phyloP scores from a whole-genome alignment of 2,113 vertebrate genomes.

The Tangachromis dhanisi region DNA sequence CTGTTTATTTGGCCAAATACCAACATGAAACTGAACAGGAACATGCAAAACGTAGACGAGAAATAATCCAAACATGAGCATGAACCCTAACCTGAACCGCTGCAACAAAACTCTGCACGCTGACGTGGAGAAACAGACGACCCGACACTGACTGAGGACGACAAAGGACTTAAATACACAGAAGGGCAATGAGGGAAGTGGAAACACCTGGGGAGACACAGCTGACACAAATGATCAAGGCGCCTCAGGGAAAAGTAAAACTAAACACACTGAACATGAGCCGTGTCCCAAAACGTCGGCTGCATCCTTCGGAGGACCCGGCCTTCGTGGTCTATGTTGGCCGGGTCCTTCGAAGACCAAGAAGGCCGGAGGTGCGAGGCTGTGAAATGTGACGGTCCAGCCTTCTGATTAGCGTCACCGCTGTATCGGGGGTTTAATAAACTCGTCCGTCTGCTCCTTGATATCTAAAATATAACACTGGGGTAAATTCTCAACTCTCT shows the following conservation, averaged over 20 bases:
- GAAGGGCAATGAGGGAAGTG: not conserved
- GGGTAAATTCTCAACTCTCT: fast-evolving
- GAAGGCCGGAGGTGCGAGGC: not conserved
- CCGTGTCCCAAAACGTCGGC: fast-evolving
- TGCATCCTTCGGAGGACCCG: not conserved
- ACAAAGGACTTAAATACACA: not conserved
- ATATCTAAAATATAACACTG: too few species aligned
- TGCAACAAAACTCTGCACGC: not conserved
- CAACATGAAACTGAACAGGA: not conserved
- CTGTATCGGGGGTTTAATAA: too few species aligned
- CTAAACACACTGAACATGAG: not conserved
- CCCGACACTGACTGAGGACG: not conserved
- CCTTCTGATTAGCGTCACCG: fast-evolving
- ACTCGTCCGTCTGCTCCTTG: too few species aligned
- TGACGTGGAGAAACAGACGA: not conserved
- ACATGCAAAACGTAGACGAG: not conserved
- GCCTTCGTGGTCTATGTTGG: fast-evolving
- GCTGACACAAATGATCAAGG: not conserved
- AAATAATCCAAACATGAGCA: not conserved
- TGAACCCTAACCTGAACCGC: not conserved
- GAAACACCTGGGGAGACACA: not conserved
- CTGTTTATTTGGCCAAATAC: not conserved
- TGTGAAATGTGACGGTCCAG: fast-evolving
- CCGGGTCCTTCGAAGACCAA: fast-evolving
- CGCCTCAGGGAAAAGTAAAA: not conserved